Conservation (phyloP, 2,113 vertebrate genomes). For the Laticauda colubrina region DNA sequence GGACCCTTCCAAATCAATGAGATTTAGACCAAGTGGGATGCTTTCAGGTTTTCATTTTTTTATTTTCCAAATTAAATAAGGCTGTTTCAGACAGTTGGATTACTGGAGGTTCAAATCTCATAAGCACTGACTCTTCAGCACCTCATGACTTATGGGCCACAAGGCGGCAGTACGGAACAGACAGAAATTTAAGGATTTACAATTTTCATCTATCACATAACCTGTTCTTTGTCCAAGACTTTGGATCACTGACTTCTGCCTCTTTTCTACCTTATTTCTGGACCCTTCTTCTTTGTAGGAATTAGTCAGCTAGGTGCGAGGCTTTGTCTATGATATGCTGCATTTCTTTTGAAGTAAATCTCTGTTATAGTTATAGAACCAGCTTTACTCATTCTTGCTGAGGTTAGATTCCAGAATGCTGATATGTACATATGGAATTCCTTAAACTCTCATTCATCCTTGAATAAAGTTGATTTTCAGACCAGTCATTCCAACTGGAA, state of each 20-base stretch:
- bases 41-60: neutral
- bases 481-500: neutral
- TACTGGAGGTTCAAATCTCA: neutral
- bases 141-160: neutral
- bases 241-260: neutral
- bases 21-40: neutral
- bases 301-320: neutral
- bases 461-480: neutral
- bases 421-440: neutral
- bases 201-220: neutral
- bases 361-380: neutral
- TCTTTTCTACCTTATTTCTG: neutral
- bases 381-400: neutral
- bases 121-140: neutral
- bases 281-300: neutral
- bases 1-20: neutral
- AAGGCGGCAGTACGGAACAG: neutral
- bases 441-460: neutral
- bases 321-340: neutral
- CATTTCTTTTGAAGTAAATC: neutral
- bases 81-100: neutral
- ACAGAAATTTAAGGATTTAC: neutral
- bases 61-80: neutral
- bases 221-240: neutral
- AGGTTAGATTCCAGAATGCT: neutral